Evolutionary conservation across 2,113 vertebrate species (phyloP).

Genomic region (Peromyscus californicus): DNA sequence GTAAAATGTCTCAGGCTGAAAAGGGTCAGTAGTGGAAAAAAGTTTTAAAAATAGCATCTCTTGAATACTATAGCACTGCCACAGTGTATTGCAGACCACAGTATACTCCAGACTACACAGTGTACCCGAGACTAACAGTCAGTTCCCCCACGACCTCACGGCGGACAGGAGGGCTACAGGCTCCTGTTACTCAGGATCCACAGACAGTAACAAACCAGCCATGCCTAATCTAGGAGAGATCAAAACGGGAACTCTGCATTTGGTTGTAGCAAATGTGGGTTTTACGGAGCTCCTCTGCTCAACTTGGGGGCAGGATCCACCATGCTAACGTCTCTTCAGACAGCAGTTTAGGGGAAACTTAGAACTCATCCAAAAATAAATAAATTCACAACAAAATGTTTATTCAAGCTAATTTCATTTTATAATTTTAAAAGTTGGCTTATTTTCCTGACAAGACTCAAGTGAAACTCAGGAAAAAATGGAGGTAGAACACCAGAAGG

Average conservation of each 20-base stretch:
- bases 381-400: background rate
- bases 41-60: background rate
- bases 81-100: background rate
- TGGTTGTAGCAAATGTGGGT: background rate
- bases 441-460: constrained; percentile 41
- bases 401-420: constrained; percentile 8
- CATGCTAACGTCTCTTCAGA: background rate
- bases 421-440: background rate
- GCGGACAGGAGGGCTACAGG: no score
- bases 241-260: background rate
- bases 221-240: background rate
- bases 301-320: no score
- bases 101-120: no score
- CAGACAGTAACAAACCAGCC: background rate
- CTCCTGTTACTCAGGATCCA: background rate
- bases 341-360: background rate
- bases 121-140: background rate
- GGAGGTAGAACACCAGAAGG: background rate
- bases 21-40: background rate
- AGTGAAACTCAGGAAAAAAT: background rate
- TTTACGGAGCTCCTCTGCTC: background rate
- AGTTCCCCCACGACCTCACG: no score
- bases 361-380: background rate
- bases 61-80: no score
- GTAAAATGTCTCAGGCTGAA: background rate